These are phyloP conservation scores for Chelon auratus DNA, from an alignment of 2,797 vertebrate genomes.

Conservation along the genomic window DNA sequence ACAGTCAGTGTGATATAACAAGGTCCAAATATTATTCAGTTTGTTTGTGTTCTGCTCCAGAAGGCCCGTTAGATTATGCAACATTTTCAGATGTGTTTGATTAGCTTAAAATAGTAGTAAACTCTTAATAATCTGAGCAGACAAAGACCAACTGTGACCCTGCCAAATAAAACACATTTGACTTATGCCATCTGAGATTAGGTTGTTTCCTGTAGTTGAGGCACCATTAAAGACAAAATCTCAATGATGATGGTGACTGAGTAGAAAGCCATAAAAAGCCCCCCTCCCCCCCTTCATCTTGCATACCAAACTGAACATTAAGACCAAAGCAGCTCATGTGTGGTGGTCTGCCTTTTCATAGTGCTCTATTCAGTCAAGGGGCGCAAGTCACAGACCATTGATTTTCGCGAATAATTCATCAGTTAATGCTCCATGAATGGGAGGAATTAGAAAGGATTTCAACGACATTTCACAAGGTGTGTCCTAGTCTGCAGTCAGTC, in stretches of 20 bases:
- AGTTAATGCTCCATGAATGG: conserved; percentile 49
- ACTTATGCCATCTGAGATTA: conserved; percentile 22
- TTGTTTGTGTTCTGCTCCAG: background rate
- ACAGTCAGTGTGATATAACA: conserved; percentile 24
- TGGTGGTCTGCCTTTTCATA: conserved; percentile 31
- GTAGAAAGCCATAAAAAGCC: conserved; percentile 10
- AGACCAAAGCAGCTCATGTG: conserved; percentile 4
- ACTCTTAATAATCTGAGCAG: conserved; percentile 13
- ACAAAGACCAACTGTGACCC: conserved; percentile 12
- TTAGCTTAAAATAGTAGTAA: background rate
- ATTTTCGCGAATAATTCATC: conserved; percentile 50
- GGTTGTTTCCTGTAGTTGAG: conserved; percentile 16
- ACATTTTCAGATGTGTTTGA: conserved; percentile 12
- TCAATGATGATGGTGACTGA: conserved; percentile 15
- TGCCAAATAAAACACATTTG: conserved; percentile 23
- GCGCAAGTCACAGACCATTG: conserved; percentile 37
- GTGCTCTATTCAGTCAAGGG: conserved; percentile 31
- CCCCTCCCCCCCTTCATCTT: background rate
- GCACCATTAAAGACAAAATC: conserved; percentile 6
- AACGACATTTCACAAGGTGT: conserved; percentile 41
- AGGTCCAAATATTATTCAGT: conserved; percentile 11
- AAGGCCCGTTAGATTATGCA: background rate
- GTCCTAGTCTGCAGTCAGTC: conserved; percentile 31
- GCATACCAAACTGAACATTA: conserved; percentile 24
- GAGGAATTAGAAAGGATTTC: conserved; percentile 6